Conservation (phyloP, 2,888 invertebrate species). For the Ecdyonurus torrentis region DNA sequence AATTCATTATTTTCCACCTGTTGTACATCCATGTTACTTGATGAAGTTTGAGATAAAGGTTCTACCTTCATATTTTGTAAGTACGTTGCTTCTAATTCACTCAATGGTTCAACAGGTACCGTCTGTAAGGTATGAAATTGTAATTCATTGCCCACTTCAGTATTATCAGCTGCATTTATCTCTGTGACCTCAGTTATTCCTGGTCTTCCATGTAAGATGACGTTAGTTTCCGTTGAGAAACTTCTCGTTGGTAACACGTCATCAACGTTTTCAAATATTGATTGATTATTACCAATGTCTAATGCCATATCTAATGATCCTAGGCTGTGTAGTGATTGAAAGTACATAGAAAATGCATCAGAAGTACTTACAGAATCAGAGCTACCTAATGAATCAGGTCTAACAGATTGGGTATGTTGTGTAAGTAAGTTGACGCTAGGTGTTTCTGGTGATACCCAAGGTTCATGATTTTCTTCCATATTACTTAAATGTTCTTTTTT, state of each 20-base stretch:
- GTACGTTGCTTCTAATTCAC: not conserved
- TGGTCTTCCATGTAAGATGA: not conserved
- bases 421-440: not conserved
- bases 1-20: not conserved
- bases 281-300: not conserved
- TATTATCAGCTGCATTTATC: not conserved
- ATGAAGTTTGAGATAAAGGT: not conserved
- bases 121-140: not conserved
- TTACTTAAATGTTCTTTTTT: not conserved
- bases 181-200: not conserved
- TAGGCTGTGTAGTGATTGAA: constrained; percentile 1
- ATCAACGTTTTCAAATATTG: not conserved
- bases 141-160: not conserved
- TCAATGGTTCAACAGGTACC: not conserved
- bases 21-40: too few relatives aligned
- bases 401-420: not conserved
- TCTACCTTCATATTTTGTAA: not conserved
- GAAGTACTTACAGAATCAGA: constrained; percentile 1
- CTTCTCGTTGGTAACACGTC: not conserved
- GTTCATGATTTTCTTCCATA: not conserved
- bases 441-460: not conserved
- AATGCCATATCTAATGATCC: not conserved
- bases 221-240: not conserved
- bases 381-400: not conserved
- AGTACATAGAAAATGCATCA: constrained; percentile 1